Conservation (phyloP, 1,140 invertebrate genomes). For the Drosophila arizonae region DNA sequence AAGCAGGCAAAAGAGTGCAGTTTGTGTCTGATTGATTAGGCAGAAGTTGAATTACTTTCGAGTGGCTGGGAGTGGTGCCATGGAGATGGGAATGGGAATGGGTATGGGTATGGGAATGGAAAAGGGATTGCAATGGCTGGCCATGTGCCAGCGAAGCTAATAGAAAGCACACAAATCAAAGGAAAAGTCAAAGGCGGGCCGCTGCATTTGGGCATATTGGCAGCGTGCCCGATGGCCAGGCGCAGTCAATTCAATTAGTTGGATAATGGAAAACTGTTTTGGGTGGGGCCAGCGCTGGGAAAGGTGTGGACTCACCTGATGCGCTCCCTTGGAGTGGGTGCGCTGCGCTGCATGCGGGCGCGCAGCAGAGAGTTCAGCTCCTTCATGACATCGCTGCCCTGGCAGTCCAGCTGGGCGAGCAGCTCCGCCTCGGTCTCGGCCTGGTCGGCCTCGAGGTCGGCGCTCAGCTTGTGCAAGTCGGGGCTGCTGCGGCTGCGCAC, state of each 20-base stretch:
- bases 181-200: conserved; percentile 33
- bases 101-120: neutral
- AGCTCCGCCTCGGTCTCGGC: conserved; percentile 83
- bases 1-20: neutral
- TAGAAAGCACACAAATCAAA: conserved; percentile 60
- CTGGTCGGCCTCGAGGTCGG: conserved; percentile 47
- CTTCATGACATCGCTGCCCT: conserved; percentile 84
- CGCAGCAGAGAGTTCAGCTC: conserved; percentile 83
- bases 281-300: conserved; percentile 6
- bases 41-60: conserved; percentile 46
- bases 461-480: conserved; percentile 83
- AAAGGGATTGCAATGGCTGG: conserved; percentile 45
- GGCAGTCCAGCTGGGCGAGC: conserved; percentile 84
- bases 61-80: conserved; percentile 45
- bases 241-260: conserved; percentile 65
- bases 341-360: conserved; percentile 52
- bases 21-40: conserved; percentile 64
- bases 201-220: conserved; percentile 36
- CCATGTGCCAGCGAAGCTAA: conserved; percentile 58
- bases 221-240: conserved; percentile 33
- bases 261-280: conserved; percentile 11
- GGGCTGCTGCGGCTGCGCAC: conserved; percentile 83
- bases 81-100: neutral
- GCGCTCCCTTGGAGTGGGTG: conserved; percentile 57
- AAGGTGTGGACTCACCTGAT: conserved; percentile 63